phyloP scores from a whole-genome alignment of 2,888 invertebrate genomes.

The Sphinx pinastri region DNA sequence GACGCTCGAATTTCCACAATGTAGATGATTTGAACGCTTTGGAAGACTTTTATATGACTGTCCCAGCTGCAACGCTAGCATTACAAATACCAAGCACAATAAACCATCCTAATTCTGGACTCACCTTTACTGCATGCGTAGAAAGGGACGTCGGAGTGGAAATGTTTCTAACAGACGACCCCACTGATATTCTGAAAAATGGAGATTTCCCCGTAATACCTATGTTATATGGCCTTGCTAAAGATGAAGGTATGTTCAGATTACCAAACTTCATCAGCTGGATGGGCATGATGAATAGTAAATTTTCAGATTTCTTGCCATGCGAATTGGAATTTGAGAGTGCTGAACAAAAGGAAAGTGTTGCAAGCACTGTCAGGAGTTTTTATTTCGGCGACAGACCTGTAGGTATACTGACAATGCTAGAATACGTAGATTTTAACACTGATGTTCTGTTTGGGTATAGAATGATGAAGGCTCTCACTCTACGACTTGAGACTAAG shows the following conservation, averaged over 20 bases:
- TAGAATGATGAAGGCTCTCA: conserved; percentile 47
- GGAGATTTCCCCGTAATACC: conserved; percentile 39
- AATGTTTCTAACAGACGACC: conserved; percentile 43
- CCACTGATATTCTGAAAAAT: conserved; percentile 40
- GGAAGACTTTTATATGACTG: conserved; percentile 52
- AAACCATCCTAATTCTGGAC: neutral
- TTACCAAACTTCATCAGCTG: conserved; percentile 38
- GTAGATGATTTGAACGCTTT: conserved; percentile 46
- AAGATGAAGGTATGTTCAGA: conserved; percentile 52
- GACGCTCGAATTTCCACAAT: conserved; percentile 42
- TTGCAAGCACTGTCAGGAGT: conserved; percentile 45
- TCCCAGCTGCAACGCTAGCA: conserved; percentile 34
- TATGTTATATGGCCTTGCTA: conserved; percentile 48
- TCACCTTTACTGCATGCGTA: conserved; percentile 44
- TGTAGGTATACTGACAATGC: conserved; percentile 38
- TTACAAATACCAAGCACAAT: neutral
- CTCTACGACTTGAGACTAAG: conserved; percentile 42
- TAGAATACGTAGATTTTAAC: conserved; percentile 45
- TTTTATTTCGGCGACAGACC: conserved; percentile 56
- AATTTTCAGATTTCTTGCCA: conserved; percentile 55
- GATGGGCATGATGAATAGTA: conserved; percentile 47
- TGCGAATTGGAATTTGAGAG: conserved; percentile 50
- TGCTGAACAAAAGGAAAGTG: conserved; percentile 42
- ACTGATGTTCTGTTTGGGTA: conserved; percentile 61
- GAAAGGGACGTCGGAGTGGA: conserved; percentile 41